Evolutionary conservation across 2,113 vertebrate species (phyloP).

Genomic region (Columbina picui): DNA sequence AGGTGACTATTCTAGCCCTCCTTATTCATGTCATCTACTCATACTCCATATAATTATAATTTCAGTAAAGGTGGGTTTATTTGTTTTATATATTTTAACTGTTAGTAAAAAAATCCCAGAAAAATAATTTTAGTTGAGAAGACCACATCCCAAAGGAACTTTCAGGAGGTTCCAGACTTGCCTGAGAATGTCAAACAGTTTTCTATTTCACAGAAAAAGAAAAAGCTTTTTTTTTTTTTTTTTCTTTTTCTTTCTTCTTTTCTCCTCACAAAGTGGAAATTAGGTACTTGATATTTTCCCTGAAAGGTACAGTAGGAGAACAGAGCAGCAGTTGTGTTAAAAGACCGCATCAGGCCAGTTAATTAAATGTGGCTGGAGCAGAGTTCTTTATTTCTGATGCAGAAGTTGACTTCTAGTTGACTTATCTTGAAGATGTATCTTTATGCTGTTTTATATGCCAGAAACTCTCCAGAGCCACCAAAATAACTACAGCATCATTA

Average conservation of each 20-base stretch:
- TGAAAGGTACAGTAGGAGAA: slow-evolving; percentile 4
- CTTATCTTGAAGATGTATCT: not conserved
- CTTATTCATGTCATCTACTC: not conserved
- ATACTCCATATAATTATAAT: not conserved
- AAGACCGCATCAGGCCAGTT: not conserved
- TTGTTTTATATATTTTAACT: not conserved
- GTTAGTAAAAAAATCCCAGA: not conserved
- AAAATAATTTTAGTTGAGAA: not conserved
- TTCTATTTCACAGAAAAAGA: not conserved
- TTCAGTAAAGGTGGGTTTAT: not conserved
- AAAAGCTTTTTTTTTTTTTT: not conserved
- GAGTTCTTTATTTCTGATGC: not conserved
- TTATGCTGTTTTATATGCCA: not conserved
- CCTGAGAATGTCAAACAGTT: not conserved
- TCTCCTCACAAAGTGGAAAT: not conserved
- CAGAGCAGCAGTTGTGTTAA: slow-evolving; percentile 26
- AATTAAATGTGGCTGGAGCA: slow-evolving; percentile 31
- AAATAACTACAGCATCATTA: not conserved
- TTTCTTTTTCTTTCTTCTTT: not conserved
- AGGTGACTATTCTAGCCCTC: not conserved
- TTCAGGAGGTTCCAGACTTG: not conserved
- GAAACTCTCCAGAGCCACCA: not conserved
- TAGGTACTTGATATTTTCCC: not conserved
- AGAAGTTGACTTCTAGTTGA: not conserved
- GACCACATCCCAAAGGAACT: fast-evolving